phyloP scores from a whole-genome alignment of 2,797 vertebrate species.

The Acanthis flammea region DNA sequence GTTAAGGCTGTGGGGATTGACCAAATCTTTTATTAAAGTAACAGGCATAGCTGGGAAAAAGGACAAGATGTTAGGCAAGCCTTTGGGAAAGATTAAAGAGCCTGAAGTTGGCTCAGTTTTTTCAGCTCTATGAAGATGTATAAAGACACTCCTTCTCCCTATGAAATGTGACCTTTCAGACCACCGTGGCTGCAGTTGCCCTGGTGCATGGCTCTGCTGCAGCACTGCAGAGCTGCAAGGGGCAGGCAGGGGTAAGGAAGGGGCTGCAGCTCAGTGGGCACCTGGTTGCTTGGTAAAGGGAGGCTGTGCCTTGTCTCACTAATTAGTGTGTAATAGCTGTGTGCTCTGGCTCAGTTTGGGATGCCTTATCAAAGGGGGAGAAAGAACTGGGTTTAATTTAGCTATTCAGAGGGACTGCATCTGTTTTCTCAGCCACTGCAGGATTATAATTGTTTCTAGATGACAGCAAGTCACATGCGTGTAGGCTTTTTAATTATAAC shows the following conservation, averaged over 20 bases:
- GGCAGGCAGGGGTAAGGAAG: neutral
- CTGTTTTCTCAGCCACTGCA: slow-evolving; percentile 61
- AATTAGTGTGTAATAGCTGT: slow-evolving; percentile 66
- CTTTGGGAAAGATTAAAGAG: neutral
- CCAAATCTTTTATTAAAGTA: slow-evolving; percentile 1
- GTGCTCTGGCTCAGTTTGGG: slow-evolving; percentile 16
- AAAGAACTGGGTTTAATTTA: slow-evolving; percentile 55
- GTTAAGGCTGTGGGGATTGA: neutral
- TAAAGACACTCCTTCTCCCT: neutral
- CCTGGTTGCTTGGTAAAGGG: slow-evolving; percentile 43
- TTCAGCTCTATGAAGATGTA: neutral
- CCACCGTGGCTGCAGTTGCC: neutral
- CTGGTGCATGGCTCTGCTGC: neutral
- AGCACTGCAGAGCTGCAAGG: neutral
- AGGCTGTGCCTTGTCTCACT: slow-evolving; percentile 32
- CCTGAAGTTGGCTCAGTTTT: neutral
- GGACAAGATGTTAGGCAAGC: neutral
- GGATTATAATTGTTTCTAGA: slow-evolving; percentile 62
- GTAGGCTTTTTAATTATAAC: slow-evolving; percentile 73
- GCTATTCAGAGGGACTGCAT: slow-evolving; percentile 59
- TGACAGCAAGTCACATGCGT: slow-evolving; percentile 59
- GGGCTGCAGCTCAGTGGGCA: neutral
- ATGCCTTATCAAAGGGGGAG: slow-evolving; percentile 60
- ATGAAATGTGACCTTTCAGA: neutral
- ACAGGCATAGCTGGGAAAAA: neutral